Base-by-base conservation (phyloP, 2,797 vertebrate species). In the Rallus crepitans region DNA sequence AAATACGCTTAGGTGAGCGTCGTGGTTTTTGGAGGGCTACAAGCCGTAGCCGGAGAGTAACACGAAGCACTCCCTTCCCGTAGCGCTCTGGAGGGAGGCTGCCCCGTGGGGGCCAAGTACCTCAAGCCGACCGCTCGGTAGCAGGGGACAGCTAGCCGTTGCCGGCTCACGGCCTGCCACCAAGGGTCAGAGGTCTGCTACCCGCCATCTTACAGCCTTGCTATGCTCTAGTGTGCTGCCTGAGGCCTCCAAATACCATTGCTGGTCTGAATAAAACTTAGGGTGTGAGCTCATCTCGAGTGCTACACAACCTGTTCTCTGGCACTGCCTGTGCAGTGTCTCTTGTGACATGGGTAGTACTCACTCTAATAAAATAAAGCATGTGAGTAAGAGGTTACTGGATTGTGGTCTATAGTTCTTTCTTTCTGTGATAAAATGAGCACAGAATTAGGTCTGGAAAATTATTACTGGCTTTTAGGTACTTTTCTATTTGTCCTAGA, bases 211-310 rank as follows among this genome's bases (percentile, higher is more conserved):
- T 2, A 1, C 30, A 20, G 31, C 28, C 9, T 3, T 19, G 37
- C 7, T 37, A 1, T 5, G 12, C 20, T 6, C 3, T 7, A 9
- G 37, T 1, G 7, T 1, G 88, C 42, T 6, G 63, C 35, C 35
- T 1, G 15, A 23, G 30, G 59, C 56, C 56, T 19, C 17, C 25
- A 1, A 4, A 18, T 25, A 4, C 15, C 11, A 1, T 2, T 11
- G 24, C 40, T 12, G 5, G 55, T 1, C 60, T 12, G 7, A 5
- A 9, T 17, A 10, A 39, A 48, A 39, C 25, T 7, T 2, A 2
- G 20, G n/a, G 11, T 4, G 14, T 4, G 55, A 37, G 69, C 60
- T 60, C 45, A 0, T 1, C 1, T 1, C 1, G 31, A 13, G 13
- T 2, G 16, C 47, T 6, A 4, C 21, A 2, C 6, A n/a, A 20